Conservation (phyloP, 2,888 invertebrate genomes). For the Pseudococcus longispinus region DNA sequence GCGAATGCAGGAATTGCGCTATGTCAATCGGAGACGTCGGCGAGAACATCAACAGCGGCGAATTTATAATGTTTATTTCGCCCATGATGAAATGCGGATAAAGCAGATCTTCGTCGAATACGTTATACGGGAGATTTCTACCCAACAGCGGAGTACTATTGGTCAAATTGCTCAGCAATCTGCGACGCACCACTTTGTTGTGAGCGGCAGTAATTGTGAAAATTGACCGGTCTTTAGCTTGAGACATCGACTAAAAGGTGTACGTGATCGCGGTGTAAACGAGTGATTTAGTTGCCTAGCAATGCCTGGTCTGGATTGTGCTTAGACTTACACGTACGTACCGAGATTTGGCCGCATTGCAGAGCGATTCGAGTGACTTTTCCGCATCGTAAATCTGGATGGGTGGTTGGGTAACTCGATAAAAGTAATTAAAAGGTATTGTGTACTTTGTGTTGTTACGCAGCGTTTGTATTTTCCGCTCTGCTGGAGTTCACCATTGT, state of each 20-base stretch:
- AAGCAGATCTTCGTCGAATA: not conserved
- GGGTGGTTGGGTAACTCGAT: not conserved
- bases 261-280: not conserved
- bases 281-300: constrained; percentile 4
- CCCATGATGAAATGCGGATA: not conserved
- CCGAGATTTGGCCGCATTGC: not conserved
- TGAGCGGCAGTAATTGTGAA: constrained; percentile 35
- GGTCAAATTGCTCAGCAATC: constrained; percentile 6
- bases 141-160: not conserved
- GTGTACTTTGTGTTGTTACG: constrained; percentile 56
- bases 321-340: not conserved
- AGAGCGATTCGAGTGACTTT: not conserved
- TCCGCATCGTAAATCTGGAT: not conserved
- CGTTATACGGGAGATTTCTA: not conserved
- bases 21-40: not conserved
- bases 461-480: constrained; percentile 65
- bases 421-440: not conserved
- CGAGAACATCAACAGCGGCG: not conserved
- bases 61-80: not conserved
- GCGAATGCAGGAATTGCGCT: constrained; percentile 1
- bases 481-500: constrained; percentile 65
- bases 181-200: not conserved
- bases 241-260: constrained; percentile 12
- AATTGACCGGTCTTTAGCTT: constrained; percentile 27
- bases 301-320: not conserved